Evolutionary conservation across 2,888 invertebrate genomes (phyloP), one percentile per base, ranked within the genome.

Genomic region (Lasius platythorax): DNA sequence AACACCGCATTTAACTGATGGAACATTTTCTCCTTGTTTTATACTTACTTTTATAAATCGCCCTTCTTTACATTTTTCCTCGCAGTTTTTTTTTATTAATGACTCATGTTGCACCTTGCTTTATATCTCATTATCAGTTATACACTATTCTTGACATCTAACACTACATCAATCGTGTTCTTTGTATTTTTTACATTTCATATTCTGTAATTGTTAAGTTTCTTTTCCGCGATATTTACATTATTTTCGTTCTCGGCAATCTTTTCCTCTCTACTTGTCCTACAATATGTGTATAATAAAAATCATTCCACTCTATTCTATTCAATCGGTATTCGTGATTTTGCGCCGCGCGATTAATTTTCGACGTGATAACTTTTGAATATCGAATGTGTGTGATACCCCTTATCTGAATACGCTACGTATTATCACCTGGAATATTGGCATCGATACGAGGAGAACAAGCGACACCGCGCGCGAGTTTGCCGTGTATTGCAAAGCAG

Each of bases 361-460:
- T 46, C 79, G 23, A 33, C 12, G 43, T 61, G 79, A 73, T 61
- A 61, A 81, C 46, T 73, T 43, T 18, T 61, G 79, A 61, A 46
- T 72, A 72, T 79, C 58, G n/a, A n/a, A 61, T 73, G 53, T 2
- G 53, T 2, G 53, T n/a, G 37, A 61, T 61, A 61, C 18, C 72
- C 58, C 33, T 53, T 37, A 73, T 73, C 79, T 37, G 61, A 73
- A 81, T 81, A 81, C 40, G 46, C 9, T 61, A 58, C 43, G 73
- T 73, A 81, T 81, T 81, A 81, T 81, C 61, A 28, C 61, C 61
- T 12, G 46, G 73, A 81, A 81, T 73, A 81, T 81, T 73, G 79
- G 46, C 79, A 61, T 73, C 79, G 37, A 81, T 81, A 61, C 46
- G 46, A 61, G 58, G 33, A 23, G 23, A 18, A 61, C 43, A 23